Percentiles rank a stretch among this genome's conserved stretches.
Conservation (phyloP, 1,140 invertebrate genomes). For the Teleopsis dalmanni region DNA sequence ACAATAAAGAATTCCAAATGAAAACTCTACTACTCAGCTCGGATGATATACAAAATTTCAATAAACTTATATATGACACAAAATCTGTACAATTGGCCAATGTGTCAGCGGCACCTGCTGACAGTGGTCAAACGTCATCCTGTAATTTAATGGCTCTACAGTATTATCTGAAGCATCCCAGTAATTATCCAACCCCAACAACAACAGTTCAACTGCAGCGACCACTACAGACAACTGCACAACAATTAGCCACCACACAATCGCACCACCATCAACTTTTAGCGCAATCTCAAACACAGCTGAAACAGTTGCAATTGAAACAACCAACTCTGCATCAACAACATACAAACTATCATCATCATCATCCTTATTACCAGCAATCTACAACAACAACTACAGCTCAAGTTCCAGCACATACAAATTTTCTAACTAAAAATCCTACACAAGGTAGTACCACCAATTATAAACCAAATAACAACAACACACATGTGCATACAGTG, state of each 20-base stretch:
- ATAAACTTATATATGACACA: conserved; percentile 40
- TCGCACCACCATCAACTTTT: conserved; percentile 22
- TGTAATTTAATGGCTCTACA: conserved; percentile 32
- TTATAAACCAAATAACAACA: conserved; percentile 12
- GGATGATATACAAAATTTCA: conserved; percentile 39
- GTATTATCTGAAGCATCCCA: conserved; percentile 41
- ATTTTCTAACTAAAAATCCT: conserved; percentile 11
- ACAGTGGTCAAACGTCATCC: conserved; percentile 16
- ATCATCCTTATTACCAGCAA: conserved; percentile 40
- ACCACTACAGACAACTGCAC: conserved; percentile 14
- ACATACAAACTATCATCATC: conserved; percentile 35
- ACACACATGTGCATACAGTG: conserved; percentile 10
- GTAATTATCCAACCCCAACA: conserved; percentile 18
- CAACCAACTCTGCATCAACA: conserved; percentile 40
- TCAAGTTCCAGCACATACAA: conserved; percentile 13
- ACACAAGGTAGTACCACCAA: conserved; percentile 12
- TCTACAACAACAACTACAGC: conserved; percentile 19
- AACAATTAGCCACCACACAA: conserved; percentile 9
- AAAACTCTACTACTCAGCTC: conserved; percentile 36
- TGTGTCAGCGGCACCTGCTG: conserved; percentile 1
- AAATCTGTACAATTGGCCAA: conserved; percentile 30
- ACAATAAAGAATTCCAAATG: conserved; percentile 23
- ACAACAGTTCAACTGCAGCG: conserved; percentile 11
- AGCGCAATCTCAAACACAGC: conserved; percentile 30
- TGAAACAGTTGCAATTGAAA: conserved; percentile 36